These are phyloP conservation scores for Corythornis leucogaster DNA, from an alignment of 2,797 vertebrate species.

Conservation along the genomic window DNA sequence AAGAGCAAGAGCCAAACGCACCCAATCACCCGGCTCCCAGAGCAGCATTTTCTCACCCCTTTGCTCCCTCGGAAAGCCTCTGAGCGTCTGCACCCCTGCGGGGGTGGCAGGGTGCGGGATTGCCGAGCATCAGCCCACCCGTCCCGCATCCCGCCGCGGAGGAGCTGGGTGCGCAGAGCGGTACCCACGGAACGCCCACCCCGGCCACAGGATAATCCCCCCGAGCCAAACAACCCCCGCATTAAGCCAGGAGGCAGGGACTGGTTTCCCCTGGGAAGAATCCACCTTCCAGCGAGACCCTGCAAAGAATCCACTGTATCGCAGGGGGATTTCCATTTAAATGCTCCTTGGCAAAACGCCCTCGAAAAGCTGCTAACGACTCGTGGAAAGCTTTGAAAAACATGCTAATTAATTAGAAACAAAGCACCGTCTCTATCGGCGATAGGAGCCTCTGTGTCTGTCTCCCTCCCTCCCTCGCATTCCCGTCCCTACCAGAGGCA, in stretches of 20 bases:
- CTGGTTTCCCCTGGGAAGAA: constrained; percentile 67
- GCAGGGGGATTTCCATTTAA: constrained; percentile 72
- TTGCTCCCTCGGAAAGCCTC: not conserved
- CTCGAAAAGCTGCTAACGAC: constrained; percentile 66
- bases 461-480: not conserved
- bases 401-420: constrained; percentile 78
- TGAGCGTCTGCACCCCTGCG: not conserved
- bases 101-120: not conserved
- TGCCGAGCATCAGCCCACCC: not conserved
- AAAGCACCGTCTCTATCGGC: constrained; percentile 67
- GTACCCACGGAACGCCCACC: not conserved
- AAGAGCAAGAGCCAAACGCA: not conserved
- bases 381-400: constrained; percentile 73
- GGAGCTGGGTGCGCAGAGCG: not conserved
- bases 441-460: not conserved
- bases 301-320: constrained; percentile 26
- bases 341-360: constrained; percentile 70
- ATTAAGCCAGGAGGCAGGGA: not conserved
- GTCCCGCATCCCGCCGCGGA: not conserved
- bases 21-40: not conserved
- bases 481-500: not conserved
- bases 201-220: not conserved
- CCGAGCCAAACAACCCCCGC: not conserved
- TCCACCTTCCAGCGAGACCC: constrained; percentile 41
- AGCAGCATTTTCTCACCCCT: too few relatives aligned